Conservation (phyloP, 2,113 vertebrate genomes). For the Clinocottus analis region DNA sequence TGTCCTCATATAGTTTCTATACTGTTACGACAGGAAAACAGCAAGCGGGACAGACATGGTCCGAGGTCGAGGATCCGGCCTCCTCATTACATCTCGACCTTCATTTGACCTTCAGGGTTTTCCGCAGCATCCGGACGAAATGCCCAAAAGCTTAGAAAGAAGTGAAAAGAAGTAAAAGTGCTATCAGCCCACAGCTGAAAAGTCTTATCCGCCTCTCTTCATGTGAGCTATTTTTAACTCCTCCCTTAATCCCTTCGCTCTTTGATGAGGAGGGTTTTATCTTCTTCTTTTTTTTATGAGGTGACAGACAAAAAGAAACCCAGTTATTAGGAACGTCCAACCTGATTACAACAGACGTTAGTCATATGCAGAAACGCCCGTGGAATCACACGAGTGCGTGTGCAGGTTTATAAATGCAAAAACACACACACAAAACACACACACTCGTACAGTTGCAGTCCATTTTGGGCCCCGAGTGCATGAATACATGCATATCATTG, state of each 20-base stretch:
- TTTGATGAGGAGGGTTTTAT: conserved; percentile 39
- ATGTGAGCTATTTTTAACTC: conserved; percentile 59
- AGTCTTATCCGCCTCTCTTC: conserved; percentile 38
- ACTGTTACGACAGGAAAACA: too few relatives aligned
- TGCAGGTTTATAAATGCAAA: not conserved
- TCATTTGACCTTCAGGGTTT: conserved; percentile 10
- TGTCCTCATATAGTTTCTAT: too few relatives aligned
- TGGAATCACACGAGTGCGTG: not conserved
- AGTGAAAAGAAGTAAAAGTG: conserved; percentile 44
- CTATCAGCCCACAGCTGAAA: conserved; percentile 35
- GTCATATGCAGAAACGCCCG: conserved; percentile 12
- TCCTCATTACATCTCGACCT: not conserved
- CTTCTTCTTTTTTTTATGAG: not conserved
- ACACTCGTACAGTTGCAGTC: not conserved
- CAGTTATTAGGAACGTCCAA: conserved; percentile 49
- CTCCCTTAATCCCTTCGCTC: conserved; percentile 39
- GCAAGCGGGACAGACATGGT: too few relatives aligned
- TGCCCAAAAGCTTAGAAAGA: conserved; percentile 34
- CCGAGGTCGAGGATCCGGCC: not conserved
- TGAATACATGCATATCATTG: conserved; percentile 10
- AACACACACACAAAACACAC: conserved; percentile 8
- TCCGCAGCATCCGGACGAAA: not conserved
- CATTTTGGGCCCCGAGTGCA: conserved; percentile 6
- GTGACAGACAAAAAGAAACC: conserved; percentile 40
- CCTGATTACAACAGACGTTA: conserved; percentile 36